These are phyloP conservation scores for Adela reaumurella DNA, from an alignment of 2,888 invertebrate species.

Conservation along the genomic window DNA sequence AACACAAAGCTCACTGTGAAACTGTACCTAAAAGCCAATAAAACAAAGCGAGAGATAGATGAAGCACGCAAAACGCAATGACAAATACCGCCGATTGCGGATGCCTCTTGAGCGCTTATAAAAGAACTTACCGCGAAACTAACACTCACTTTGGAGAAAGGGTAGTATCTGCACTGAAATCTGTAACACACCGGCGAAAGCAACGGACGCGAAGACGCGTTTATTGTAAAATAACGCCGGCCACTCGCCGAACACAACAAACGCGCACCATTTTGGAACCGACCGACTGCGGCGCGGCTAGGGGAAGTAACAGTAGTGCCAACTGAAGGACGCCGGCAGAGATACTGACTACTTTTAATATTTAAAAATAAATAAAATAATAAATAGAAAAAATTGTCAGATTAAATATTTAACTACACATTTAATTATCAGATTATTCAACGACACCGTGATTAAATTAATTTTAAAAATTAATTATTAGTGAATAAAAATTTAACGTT, in stretches of 20 bases:
- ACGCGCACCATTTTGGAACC: constrained; percentile 55
- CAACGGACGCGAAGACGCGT: not conserved
- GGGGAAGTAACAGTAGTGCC: not conserved
- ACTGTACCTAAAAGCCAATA: not conserved
- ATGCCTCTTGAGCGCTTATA: not conserved
- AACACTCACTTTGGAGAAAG: not conserved
- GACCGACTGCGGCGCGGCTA: constrained; percentile 31
- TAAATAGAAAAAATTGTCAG: not conserved
- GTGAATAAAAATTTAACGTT: not conserved
- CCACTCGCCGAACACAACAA: constrained; percentile 42
- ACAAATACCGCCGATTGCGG: not conserved
- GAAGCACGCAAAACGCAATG: not conserved
- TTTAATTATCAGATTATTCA: too few species aligned
- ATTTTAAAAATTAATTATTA: too few species aligned
- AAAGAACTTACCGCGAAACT: too few species aligned
- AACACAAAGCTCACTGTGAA: not conserved
- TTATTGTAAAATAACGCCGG: not conserved
- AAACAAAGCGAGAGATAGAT: not conserved
- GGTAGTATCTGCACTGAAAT: not conserved
- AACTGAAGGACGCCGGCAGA: not conserved
- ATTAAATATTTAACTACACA: not conserved
- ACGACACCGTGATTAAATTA: too few species aligned
- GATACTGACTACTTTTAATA: not conserved
- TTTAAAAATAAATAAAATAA: not conserved
- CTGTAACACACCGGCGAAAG: not conserved